Conservation (phyloP, 2,797 vertebrate genomes). For the Gymnothorax reevesii region DNA sequence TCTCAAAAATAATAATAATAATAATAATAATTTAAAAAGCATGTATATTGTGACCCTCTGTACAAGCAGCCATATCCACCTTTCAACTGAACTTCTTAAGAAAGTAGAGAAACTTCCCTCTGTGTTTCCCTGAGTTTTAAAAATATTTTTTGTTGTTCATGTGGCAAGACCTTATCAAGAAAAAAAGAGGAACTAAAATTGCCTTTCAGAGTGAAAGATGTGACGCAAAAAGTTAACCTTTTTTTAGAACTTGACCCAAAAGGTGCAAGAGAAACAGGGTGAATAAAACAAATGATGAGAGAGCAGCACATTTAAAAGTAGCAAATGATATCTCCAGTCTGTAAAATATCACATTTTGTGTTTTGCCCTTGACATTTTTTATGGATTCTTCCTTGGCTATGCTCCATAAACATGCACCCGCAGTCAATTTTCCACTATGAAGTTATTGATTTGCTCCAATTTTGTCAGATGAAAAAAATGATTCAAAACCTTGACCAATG, state of each 20-base stretch:
- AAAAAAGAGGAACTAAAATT: not conserved
- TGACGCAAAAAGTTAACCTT: constrained; percentile 12
- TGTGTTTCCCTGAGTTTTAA: constrained; percentile 1
- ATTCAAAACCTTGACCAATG: constrained; percentile 28
- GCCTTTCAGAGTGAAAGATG: not conserved
- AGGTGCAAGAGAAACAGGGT: not conserved
- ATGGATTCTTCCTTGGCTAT: constrained; percentile 12
- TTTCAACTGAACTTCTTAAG: constrained; percentile 7
- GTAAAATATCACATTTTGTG: constrained; percentile 20
- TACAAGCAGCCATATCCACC: constrained; percentile 9
- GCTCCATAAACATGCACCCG: constrained; percentile 22
- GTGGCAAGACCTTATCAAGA: not conserved
- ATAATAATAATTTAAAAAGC: not conserved
- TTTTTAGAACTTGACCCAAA: not conserved
- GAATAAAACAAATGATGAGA: constrained; percentile 23
- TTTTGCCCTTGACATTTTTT: constrained; percentile 20
- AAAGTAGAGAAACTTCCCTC: constrained; percentile 1
- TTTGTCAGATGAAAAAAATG: constrained; percentile 34
- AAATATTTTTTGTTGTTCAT: constrained; percentile 14
- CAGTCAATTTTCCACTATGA: constrained; percentile 17
- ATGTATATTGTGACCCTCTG: not conserved
- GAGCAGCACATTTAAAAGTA: not conserved
- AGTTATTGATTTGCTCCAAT: constrained; percentile 33
- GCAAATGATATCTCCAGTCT: constrained; percentile 20
- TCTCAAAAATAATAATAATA: not conserved